Base-by-base conservation (phyloP, 2,797 vertebrate genomes). In the Chloroceryle inda region DNA sequence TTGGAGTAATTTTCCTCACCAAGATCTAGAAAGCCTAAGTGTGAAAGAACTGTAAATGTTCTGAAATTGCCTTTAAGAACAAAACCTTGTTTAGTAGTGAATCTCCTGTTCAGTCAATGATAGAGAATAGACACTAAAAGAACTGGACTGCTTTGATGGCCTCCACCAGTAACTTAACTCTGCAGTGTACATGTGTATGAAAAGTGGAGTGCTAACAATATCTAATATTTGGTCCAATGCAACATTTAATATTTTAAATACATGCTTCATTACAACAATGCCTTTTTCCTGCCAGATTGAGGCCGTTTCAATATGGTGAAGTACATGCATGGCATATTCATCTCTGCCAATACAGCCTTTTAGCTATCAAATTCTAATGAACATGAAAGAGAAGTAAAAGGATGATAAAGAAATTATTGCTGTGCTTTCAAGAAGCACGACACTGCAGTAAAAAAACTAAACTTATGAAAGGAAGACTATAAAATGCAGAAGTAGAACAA, bases 401-500 rank as follows among this genome's bases (percentile, higher is more conserved):
- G 40, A 88, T 91, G 33, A 72, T 78, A 92, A 95, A 83, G n/a
- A 59, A 96, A 90, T 81, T 38, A 94, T 47, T 86, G 56, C 27
- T 92, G 69, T 75, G 88, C 93, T 91, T 74, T 78, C 89, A 95
- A 93, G 87, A 95, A 96, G 88, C 13, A 74, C 67, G 96, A 56
- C 66, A 72, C 83, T 87, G 59, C 61, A 96, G 71, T 94, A 52
- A 96, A 68, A 68, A 98, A 97, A 95, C 67, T 83, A 96, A 83
- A 96, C 76, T 96, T 96, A 82, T 73, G 83, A 97, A 92, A 93
- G 69, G 38, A 94, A 94, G 45, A 94, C 89, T 97, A 98, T 96
- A 97, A 98, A 98, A 98, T 97, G 94, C 88, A 96, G 96, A 82
- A 95, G 68, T 78, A 95, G 72, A 90, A 93, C 85, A 97, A 96